These are phyloP conservation scores for Mandrillus leucophaeus DNA, from an alignment of 2,113 vertebrate genomes.

Conservation along the genomic window DNA sequence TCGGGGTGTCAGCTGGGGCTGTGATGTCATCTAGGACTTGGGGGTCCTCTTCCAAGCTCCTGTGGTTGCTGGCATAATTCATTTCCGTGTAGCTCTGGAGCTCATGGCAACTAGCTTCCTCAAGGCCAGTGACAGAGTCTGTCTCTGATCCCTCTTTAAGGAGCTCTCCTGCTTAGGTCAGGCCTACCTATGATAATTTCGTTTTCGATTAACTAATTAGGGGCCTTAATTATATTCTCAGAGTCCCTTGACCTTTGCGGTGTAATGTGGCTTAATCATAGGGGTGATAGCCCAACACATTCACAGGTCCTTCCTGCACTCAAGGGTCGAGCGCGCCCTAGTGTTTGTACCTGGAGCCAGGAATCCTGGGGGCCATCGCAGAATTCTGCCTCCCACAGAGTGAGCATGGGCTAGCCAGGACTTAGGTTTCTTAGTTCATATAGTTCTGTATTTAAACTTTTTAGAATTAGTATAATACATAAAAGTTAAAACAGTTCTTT, in stretches of 20 bases:
- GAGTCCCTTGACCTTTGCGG: background rate
- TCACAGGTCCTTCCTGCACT: background rate
- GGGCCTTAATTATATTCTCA: background rate
- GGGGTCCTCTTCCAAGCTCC: background rate
- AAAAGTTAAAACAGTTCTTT: background rate
- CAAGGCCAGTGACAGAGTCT: too few relatives aligned
- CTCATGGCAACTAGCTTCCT: background rate
- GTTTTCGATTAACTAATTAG: background rate
- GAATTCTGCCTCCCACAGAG: background rate
- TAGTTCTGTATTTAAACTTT: background rate
- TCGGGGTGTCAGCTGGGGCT: background rate
- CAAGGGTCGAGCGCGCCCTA: rapidly evolving
- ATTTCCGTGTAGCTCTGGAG: background rate
- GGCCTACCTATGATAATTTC: background rate
- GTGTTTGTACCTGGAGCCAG: background rate
- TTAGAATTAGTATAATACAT: background rate
- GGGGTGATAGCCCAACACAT: background rate
- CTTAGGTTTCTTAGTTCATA: background rate
- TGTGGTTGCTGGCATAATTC: background rate
- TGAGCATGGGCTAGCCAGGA: background rate
- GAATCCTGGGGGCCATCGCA: background rate
- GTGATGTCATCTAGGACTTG: background rate
- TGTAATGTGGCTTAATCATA: background rate
- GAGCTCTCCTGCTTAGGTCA: background rate
- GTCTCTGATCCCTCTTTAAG: background rate